Base-by-base conservation (phyloP, 2,888 invertebrate species). In the Tenthredo distinguenda region DNA sequence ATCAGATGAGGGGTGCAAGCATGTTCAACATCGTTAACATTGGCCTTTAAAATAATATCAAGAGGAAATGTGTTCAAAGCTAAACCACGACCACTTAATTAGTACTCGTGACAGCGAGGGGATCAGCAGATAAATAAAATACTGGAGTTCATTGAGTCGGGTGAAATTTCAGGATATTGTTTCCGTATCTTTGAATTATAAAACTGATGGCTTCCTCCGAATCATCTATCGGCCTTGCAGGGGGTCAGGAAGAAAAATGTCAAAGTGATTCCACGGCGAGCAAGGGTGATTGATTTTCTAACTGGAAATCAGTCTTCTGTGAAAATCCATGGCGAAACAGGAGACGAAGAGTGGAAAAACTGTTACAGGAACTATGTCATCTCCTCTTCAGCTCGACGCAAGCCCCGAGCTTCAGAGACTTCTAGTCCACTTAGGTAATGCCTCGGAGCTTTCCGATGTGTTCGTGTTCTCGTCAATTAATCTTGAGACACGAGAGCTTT, bases 371-470 rank as follows among this genome's bases (percentile, higher is more conserved):
- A 68, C 31, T 34, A 68, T 34, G 68, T 68, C 68, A 68, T 26
- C 31, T 15, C 15, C 18, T 18, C 43, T 15, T 21, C 31, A 55
- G 21, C 12, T 58, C 37, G 21, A 37, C 21, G 15, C 62, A 7
- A 18, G 15, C 12, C 37, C 40, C 81, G n/a, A 81, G 58, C 62
- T 81, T 62, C 31, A n/a, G 21, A 62, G 81, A 58, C 62, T 62
- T 58, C 58, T n/a, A 21, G 81, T 81, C 81, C 81, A 81, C 81
- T 81, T 81, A 81, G 81, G 62, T 58, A 62, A 81, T 81, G 58
- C 62, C 26, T 62, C 15, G 62, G 26, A 62, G 37, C 40, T 37
- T 58, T 15, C 62, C 81, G 81, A 81, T 37, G 81, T 81, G 81
- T 62, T 37, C 34, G 62, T 81, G 58, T 81, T 62, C 62, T 81